A percentile compares a stretch with the other conserved stretches of the same genome.
phyloP scores from a whole-genome alignment of 2,113 vertebrate genomes.

The Microtus montanus region DNA sequence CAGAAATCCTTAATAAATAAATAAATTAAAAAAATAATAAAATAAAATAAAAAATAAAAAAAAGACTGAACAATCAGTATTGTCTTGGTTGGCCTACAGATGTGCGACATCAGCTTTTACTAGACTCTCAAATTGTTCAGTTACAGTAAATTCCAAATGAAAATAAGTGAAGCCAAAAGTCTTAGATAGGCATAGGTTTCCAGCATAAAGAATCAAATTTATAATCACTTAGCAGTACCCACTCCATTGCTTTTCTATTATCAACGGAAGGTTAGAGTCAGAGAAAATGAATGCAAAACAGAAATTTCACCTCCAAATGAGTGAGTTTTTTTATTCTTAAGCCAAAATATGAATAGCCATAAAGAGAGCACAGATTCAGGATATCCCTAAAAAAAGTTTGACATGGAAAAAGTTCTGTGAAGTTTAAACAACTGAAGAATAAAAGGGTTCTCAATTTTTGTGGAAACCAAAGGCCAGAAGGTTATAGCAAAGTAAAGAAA shows the following conservation, averaged over 20 bases:
- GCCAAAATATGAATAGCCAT: not conserved
- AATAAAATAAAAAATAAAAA: too few relatives aligned
- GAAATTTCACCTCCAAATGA: not conserved
- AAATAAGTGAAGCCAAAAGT: constrained; percentile 1
- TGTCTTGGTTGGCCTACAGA: not conserved
- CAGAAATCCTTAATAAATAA: too few relatives aligned
- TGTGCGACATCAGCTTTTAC: not conserved
- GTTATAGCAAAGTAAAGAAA: not conserved
- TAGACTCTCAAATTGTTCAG: not conserved
- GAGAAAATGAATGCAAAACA: not conserved
- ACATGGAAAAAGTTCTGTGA: not conserved
- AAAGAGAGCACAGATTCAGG: not conserved
- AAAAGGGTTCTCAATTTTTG: not conserved
- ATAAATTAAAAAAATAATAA: too few relatives aligned
- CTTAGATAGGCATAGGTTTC: not conserved
- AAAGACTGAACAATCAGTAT: not conserved
- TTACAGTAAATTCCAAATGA: constrained; percentile 56
- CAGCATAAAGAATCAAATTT: not conserved
- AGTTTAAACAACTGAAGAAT: not conserved
- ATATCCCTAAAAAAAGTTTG: not conserved
- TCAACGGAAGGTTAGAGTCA: not conserved
- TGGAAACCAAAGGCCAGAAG: not conserved
- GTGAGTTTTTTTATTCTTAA: not conserved
- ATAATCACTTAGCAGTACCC: not conserved
- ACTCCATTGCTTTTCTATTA: not conserved